phyloP scores from a whole-genome alignment of 2,797 vertebrate genomes.

The Mustela erminea region DNA sequence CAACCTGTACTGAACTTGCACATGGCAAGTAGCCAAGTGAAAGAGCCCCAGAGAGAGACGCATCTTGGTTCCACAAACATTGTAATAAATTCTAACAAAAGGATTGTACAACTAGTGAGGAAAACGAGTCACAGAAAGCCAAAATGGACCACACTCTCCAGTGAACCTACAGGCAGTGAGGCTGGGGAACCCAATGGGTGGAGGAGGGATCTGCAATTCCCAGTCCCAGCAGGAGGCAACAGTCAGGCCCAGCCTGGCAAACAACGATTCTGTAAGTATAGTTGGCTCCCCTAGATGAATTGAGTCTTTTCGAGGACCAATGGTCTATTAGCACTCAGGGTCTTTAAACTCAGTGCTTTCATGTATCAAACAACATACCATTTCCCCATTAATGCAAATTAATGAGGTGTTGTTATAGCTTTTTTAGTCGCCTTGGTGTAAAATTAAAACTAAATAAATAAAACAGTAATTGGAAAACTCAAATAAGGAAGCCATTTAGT shows the following conservation, averaged over 20 bases:
- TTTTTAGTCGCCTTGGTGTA: conserved; percentile 16
- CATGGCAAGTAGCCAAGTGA: neutral
- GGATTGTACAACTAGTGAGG: neutral
- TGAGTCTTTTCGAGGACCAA: neutral
- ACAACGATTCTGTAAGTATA: neutral
- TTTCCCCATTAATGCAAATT: conserved; percentile 35
- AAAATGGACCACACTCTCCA: neutral
- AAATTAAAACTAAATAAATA: conserved; percentile 78
- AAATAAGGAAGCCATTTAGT: conserved; percentile 64
- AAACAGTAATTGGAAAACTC: conserved; percentile 65
- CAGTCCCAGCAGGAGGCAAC: neutral
- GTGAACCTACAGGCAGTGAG: neutral
- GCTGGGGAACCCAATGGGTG: neutral
- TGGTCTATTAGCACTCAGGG: neutral
- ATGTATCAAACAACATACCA: neutral
- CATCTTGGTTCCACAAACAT: neutral
- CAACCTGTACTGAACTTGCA: neutral
- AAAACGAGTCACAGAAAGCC: conserved; percentile 19
- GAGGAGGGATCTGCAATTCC: neutral
- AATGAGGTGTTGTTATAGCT: conserved; percentile 52
- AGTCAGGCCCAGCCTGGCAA: neutral
- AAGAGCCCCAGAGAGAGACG: neutral
- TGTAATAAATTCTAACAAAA: conserved; percentile 10
- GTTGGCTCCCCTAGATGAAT: neutral
- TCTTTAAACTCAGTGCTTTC: neutral